Conservation (phyloP, 2,113 vertebrate genomes). For the Varanus komodoensis region DNA sequence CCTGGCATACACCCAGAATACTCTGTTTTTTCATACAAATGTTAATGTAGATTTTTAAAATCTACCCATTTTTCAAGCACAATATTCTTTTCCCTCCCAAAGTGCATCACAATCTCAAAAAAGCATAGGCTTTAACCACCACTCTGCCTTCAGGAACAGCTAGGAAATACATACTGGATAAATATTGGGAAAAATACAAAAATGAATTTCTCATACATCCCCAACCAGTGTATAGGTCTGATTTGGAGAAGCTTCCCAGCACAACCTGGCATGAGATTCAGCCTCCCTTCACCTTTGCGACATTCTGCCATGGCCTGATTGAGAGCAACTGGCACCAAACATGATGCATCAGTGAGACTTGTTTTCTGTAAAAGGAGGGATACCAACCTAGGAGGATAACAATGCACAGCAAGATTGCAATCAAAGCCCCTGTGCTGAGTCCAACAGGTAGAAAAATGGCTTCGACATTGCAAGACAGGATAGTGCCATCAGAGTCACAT, state of each 20-base stretch:
- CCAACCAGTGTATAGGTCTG: neutral
- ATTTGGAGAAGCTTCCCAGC: neutral
- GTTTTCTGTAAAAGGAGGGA: neutral
- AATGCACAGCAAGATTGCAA: slow-evolving; percentile 95
- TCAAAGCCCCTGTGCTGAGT: slow-evolving; percentile 94
- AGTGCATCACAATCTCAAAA: too few species aligned
- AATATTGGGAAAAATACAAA: too few species aligned
- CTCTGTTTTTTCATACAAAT: too few species aligned
- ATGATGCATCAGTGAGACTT: neutral
- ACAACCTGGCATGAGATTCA: neutral
- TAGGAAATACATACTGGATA: too few species aligned
- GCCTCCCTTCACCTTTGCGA: neutral
- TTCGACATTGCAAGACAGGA: slow-evolving; percentile 94
- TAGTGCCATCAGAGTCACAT: slow-evolving; percentile 89
- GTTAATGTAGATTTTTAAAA: too few species aligned
- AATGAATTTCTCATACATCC: too few species aligned
- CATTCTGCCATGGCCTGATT: neutral
- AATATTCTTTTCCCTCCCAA: too few species aligned
- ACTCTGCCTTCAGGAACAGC: too few species aligned
- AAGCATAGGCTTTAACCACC: too few species aligned
- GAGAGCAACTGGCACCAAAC: neutral
- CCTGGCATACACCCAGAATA: too few species aligned
- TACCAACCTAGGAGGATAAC: slow-evolving; percentile 93
- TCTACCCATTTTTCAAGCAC: too few species aligned
- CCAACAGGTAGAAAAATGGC: slow-evolving; percentile 96